Percentiles rank a stretch among this genome's conserved stretches.
Evolutionary conservation across 2,888 invertebrate species (phyloP).

Genomic region (Chrysolina oricalcia): DNA sequence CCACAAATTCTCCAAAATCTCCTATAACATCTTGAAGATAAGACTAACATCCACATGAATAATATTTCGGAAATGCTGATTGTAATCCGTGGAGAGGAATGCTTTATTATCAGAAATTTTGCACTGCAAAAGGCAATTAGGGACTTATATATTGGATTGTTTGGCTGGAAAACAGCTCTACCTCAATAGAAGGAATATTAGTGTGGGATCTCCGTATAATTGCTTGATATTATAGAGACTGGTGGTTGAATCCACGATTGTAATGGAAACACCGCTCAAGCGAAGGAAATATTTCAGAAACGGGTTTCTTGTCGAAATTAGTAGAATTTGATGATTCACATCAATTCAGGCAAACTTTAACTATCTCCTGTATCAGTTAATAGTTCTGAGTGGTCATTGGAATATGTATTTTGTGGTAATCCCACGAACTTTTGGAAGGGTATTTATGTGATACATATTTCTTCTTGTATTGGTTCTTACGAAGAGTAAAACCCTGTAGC

Average conservation of each 20-base stretch:
- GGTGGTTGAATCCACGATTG: background rate
- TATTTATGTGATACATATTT: too few species aligned
- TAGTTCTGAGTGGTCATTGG: too few species aligned
- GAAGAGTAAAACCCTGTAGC: too few species aligned
- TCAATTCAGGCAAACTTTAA: too few species aligned
- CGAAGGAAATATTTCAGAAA: too few species aligned
- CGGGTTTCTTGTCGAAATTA: too few species aligned
- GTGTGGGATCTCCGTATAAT: background rate
- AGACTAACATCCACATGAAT: constrained; percentile 13
- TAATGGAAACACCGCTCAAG: too few species aligned
- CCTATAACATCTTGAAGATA: constrained; percentile 14
- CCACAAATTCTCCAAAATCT: constrained; percentile 12
- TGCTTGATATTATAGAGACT: background rate
- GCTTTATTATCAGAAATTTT: constrained; percentile 2
- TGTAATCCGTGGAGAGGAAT: constrained; percentile 7
- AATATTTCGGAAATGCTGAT: constrained; percentile 12
- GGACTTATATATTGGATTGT: constrained; percentile 13
- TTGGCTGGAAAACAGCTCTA: background rate
- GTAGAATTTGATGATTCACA: too few species aligned
- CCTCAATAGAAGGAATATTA: constrained; percentile 11
- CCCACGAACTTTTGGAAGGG: too few species aligned
- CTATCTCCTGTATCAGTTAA: too few species aligned
- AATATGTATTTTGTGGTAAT: too few species aligned
- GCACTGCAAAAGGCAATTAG: constrained; percentile 26
- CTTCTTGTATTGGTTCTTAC: too few species aligned